Evolutionary conservation across 2,113 vertebrate genomes (phyloP).

Genomic region (Silurus meridionalis): DNA sequence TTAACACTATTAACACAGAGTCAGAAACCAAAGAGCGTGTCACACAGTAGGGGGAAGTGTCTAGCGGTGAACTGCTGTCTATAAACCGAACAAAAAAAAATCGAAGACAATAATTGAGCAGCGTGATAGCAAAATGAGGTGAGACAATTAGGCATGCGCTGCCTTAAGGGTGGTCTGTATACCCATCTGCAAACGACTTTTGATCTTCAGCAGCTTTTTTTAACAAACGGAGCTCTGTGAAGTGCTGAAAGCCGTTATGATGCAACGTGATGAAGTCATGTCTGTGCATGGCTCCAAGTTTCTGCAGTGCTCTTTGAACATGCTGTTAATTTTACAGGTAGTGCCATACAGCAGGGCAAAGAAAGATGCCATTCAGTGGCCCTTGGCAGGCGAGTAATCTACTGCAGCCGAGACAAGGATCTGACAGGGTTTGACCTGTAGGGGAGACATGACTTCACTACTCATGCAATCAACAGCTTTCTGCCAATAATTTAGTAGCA

Average conservation of each 20-base stretch:
- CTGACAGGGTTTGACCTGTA: conserved; percentile 18
- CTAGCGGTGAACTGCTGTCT: neutral
- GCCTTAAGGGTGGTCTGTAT: conserved; percentile 24
- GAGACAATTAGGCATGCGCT: neutral
- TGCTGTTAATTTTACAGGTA: conserved; percentile 35
- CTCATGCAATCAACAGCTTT: conserved; percentile 15
- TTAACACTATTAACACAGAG: conserved; percentile 25
- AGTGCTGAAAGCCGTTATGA: neutral
- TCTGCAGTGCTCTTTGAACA: neutral
- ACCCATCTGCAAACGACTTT: conserved; percentile 26
- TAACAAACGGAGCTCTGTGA: neutral
- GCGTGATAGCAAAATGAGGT: neutral
- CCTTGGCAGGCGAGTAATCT: conserved; percentile 24
- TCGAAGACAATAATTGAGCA: neutral
- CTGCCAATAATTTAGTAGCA: conserved; percentile 34
- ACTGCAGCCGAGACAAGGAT: conserved; percentile 6
- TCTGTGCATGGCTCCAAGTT: conserved; percentile 28
- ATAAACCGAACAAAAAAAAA: conserved; percentile 6
- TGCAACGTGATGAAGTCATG: conserved; percentile 42
- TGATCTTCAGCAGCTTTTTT: conserved; percentile 20
- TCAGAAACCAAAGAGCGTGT: conserved; percentile 1
- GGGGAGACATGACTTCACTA: conserved; percentile 23
- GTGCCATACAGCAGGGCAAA: conserved; percentile 8
- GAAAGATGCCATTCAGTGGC: neutral
- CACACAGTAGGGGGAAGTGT: neutral